phyloP scores from a whole-genome alignment of 2,888 invertebrate genomes.

The Pristionchus arcanus region DNA sequence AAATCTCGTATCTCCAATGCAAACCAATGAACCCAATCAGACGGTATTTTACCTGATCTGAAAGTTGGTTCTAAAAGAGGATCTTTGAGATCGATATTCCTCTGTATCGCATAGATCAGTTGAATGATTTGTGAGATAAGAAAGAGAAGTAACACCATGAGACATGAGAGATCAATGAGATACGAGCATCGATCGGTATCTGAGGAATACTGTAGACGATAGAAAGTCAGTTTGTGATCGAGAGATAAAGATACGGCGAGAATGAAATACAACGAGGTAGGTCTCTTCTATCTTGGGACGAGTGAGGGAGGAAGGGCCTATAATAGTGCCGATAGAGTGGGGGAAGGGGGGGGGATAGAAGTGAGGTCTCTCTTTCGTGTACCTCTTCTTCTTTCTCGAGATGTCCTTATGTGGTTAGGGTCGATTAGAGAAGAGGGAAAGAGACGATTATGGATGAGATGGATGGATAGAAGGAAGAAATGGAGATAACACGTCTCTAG shows the following conservation, averaged over 20 bases:
- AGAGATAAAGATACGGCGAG: not conserved
- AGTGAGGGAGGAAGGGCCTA: slow-evolving; percentile 11
- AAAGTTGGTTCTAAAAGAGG: slow-evolving; percentile 5
- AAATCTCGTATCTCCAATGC: not conserved
- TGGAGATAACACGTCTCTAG: not conserved
- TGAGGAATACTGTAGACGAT: slow-evolving; percentile 18
- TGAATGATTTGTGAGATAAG: slow-evolving; percentile 14
- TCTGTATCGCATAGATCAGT: not conserved
- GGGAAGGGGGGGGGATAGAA: not conserved
- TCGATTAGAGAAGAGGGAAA: slow-evolving; percentile 51
- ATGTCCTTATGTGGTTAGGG: slow-evolving; percentile 37
- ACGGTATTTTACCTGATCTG: not conserved
- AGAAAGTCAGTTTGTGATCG: not conserved
- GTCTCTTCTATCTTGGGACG: not conserved
- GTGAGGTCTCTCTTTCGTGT: not conserved
- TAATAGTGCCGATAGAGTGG: not conserved
- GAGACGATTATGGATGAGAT: slow-evolving; percentile 54
- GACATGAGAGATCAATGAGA: slow-evolving; percentile 24
- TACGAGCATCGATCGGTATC: slow-evolving; percentile 19
- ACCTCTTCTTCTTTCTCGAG: not conserved
- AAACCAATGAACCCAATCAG: not conserved
- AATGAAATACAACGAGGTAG: not conserved
- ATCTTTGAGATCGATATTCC: slow-evolving; percentile 7
- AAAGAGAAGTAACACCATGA: slow-evolving; percentile 10
- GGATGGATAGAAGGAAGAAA: slow-evolving; percentile 27